A percentile compares a stretch with the other conserved stretches of the same genome.
These are phyloP conservation scores for Peromyscus polionotus DNA, from an alignment of 2,113 vertebrate species.

Conservation along the genomic window DNA sequence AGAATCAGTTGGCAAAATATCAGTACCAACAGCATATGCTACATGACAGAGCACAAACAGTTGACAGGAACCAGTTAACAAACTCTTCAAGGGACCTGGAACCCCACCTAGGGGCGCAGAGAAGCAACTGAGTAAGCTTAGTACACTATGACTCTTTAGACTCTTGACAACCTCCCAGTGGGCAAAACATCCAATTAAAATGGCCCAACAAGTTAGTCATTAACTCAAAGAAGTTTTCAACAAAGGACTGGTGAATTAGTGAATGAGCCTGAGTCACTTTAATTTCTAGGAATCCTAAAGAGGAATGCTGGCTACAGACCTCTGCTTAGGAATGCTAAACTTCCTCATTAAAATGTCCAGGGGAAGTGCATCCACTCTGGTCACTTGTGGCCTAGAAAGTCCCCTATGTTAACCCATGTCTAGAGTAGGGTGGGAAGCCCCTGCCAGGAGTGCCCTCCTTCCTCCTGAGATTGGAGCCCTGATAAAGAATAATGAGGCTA, in stretches of 20 bases:
- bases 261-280: background rate
- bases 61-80: background rate
- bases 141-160: background rate
- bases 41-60: background rate
- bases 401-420: background rate
- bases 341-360: background rate
- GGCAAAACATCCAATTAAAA: background rate
- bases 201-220: background rate
- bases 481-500: conserved; percentile 78
- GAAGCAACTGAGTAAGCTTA: background rate
- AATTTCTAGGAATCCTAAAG: background rate
- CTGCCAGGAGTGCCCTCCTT: background rate
- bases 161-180: background rate
- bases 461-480: background rate
- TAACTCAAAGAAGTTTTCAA: conserved; percentile 10
- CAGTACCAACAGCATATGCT: background rate
- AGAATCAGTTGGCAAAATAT: background rate
- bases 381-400: background rate
- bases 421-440: background rate
- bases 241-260: background rate
- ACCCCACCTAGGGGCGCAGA: background rate
- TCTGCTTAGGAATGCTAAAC: background rate
- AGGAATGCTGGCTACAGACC: background rate
- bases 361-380: background rate
- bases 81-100: background rate